Conservation (phyloP, 2,113 vertebrate species). For the Xenopus borealis region DNA sequence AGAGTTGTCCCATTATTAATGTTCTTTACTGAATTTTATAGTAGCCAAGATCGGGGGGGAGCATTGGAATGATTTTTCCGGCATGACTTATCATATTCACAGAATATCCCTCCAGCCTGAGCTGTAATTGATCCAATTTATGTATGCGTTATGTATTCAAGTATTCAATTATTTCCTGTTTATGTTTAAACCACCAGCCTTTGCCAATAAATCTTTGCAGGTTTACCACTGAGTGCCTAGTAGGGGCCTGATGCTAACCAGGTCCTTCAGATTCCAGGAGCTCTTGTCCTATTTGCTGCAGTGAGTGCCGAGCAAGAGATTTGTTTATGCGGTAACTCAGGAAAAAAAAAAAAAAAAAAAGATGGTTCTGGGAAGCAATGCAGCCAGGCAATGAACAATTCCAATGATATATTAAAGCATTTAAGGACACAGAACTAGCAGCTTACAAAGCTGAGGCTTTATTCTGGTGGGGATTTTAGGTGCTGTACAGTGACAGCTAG, state of each 20-base stretch:
- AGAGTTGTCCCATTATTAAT: no score
- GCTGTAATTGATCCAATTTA: neutral
- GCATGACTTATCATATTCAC: neutral
- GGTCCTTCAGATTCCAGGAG: neutral
- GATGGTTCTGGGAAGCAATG: neutral
- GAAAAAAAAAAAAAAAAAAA: neutral
- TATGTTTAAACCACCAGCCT: conserved; percentile 4
- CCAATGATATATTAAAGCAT: neutral
- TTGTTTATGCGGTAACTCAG: neutral
- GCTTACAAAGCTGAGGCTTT: neutral
- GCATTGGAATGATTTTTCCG: no score
- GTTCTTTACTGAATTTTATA: no score
- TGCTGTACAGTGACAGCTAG: no score
- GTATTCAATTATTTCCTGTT: conserved; percentile 2
- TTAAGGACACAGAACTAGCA: neutral
- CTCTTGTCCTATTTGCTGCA: neutral
- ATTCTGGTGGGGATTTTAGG: no score
- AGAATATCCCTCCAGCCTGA: neutral
- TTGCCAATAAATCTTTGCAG: conserved; percentile 3
- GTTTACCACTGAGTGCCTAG: neutral
- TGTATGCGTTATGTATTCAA: neutral
- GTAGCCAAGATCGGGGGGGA: no score
- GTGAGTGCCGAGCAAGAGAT: neutral
- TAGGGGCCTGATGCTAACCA: conserved; percentile 11
- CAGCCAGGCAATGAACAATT: neutral